Conservation (phyloP, 1,140 invertebrate species). For the Drosophila sturtevanti region DNA sequence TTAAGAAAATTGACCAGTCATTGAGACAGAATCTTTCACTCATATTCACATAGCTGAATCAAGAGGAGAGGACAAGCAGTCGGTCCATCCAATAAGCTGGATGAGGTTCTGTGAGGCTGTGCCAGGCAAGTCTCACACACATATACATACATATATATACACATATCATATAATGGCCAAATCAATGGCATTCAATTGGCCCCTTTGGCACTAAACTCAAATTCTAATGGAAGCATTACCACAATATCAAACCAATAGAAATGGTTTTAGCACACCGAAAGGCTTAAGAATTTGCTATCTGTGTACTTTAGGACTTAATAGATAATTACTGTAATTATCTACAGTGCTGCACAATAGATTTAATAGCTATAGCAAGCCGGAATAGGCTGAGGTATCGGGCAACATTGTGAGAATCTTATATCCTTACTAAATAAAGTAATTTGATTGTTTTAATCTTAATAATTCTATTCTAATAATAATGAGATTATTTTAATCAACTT, state of each 20-base stretch:
- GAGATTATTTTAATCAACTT: too few relatives aligned
- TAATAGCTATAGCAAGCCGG: background rate
- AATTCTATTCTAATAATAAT: too few relatives aligned
- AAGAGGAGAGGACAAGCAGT: too few relatives aligned
- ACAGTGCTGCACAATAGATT: background rate
- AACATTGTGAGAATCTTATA: too few relatives aligned
- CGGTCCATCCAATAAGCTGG: too few relatives aligned
- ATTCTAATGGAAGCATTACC: constrained; percentile 12
- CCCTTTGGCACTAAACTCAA: background rate
- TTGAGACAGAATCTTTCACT: background rate
- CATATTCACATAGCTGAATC: too few relatives aligned
- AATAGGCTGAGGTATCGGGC: too few relatives aligned
- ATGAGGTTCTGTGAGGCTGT: too few relatives aligned
- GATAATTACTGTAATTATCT: background rate
- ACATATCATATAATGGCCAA: background rate
- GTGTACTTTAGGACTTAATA: background rate
- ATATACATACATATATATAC: too few relatives aligned
- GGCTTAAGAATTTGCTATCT: background rate
- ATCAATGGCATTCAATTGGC: background rate
- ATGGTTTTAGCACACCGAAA: background rate
- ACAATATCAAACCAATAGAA: background rate
- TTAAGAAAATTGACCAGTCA: background rate
- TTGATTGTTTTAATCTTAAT: too few relatives aligned
- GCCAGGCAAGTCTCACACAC: too few relatives aligned
- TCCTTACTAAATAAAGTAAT: too few relatives aligned